Conservation (phyloP, 1,140 invertebrate species). For the Argopecten irradians region DNA sequence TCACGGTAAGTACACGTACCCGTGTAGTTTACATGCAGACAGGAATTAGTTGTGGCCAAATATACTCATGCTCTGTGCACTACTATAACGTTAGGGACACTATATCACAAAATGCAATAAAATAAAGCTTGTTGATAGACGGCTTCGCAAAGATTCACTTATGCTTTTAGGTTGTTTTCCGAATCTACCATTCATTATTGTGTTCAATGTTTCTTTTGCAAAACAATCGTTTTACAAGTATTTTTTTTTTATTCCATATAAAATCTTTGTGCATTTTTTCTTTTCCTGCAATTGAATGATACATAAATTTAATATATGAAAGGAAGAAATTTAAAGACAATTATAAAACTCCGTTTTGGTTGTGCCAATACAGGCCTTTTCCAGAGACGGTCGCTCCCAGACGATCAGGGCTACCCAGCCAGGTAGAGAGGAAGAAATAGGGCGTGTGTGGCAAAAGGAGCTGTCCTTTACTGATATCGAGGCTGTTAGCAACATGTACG, state of each 20-base stretch:
- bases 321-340: too few species aligned
- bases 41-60: neutral
- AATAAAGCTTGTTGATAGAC: neutral
- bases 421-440: slow-evolving; percentile 52
- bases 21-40: neutral
- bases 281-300: too few species aligned
- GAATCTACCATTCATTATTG: too few species aligned
- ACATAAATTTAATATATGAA: too few species aligned
- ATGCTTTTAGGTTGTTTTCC: too few species aligned
- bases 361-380: slow-evolving; percentile 56
- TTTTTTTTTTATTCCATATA: too few species aligned
- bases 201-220: too few species aligned
- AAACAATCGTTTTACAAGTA: too few species aligned
- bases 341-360: neutral
- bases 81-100: neutral
- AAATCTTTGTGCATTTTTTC: too few species aligned
- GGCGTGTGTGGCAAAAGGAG: slow-evolving; percentile 58
- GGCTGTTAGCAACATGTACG: slow-evolving; percentile 61
- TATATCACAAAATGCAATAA: neutral
- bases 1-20: slow-evolving; percentile 56
- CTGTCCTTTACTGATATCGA: slow-evolving; percentile 62
- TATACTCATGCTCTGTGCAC: neutral
- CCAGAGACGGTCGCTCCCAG: slow-evolving; percentile 48
- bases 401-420: slow-evolving; percentile 55
- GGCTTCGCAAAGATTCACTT: too few species aligned